Evolutionary conservation across 2,888 invertebrate genomes (phyloP).

Genomic region (Yponomeuta plumbellus): DNA sequence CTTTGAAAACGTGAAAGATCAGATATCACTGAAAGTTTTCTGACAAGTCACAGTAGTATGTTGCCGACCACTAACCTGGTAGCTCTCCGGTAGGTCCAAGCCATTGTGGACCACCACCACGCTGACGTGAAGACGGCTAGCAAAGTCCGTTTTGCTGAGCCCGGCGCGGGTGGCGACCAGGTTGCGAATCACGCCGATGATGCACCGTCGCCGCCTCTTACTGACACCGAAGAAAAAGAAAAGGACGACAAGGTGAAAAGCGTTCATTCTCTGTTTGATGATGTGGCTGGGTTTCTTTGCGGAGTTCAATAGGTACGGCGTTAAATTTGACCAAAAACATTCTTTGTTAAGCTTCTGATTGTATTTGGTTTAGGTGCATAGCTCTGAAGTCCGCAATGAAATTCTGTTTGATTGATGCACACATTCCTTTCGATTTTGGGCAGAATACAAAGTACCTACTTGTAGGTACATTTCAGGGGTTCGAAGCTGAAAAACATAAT

Average conservation of each 20-base stretch:
- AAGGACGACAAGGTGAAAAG: slow-evolving; percentile 69
- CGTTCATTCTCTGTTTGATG: slow-evolving; percentile 43
- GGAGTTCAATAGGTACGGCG: neutral
- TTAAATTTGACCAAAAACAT: no score
- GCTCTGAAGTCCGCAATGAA: neutral
- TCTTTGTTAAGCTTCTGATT: no score
- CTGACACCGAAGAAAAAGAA: slow-evolving; percentile 63
- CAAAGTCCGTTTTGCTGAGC: slow-evolving; percentile 92
- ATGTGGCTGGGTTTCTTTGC: slow-evolving; percentile 6
- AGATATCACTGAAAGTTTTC: neutral
- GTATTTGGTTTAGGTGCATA: no score
- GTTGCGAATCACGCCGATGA: slow-evolving; percentile 51
- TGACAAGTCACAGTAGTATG: neutral
- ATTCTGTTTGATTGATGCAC: slow-evolving; percentile 2
- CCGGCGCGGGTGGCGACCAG: slow-evolving; percentile 53
- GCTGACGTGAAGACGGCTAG: slow-evolving; percentile 86
- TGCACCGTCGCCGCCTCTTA: slow-evolving; percentile 67
- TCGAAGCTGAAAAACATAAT: no score
- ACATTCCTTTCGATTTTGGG: slow-evolving; percentile 8
- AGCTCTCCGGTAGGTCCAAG: slow-evolving; percentile 83
- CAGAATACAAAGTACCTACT: neutral
- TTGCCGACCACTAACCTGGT: neutral
- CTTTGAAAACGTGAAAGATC: neutral
- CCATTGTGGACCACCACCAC: slow-evolving; percentile 94
- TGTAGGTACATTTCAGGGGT: no score